phyloP scores from a whole-genome alignment of 2,113 vertebrate species.

The Uropsilus gracilis region DNA sequence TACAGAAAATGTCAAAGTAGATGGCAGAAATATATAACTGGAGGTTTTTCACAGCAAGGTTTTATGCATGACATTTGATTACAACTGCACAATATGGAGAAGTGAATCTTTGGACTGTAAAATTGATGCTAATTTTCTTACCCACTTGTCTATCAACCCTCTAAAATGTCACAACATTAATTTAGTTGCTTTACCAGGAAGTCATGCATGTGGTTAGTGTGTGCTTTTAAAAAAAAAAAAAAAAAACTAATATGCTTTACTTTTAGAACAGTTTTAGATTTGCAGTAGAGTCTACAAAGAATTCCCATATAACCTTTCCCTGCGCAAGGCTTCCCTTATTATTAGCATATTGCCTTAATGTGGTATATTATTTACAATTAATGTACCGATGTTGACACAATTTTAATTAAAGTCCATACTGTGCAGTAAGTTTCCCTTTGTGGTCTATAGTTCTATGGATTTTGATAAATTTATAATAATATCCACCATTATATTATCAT shows the following conservation, averaged over 20 bases:
- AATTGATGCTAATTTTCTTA: constrained; percentile 66
- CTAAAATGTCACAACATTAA: constrained; percentile 70
- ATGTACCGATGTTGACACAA: background rate
- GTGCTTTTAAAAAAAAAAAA: background rate
- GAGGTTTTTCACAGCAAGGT: background rate
- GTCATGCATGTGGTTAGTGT: constrained; percentile 31
- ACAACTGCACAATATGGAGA: background rate
- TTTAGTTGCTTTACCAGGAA: constrained; percentile 75
- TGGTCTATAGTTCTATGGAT: background rate
- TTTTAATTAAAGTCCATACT: background rate
- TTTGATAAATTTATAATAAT: background rate
- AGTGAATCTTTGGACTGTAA: constrained; percentile 63
- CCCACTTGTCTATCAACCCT: constrained; percentile 36
- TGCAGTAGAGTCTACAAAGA: constrained; percentile 52
- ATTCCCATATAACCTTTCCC: background rate
- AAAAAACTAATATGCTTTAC: constrained; percentile 34
- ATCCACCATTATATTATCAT: background rate
- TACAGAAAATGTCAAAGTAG: constrained; percentile 34
- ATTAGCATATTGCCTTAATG: background rate
- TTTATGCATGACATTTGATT: constrained; percentile 23
- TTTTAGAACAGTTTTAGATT: constrained; percentile 61
- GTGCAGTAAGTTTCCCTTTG: background rate
- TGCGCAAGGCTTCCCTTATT: background rate
- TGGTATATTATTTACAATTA: background rate
- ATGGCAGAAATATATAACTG: constrained; percentile 14